A percentile compares a stretch with the other conserved stretches of the same genome.
Conservation (phyloP, 2,797 vertebrate genomes). For the Eulemur rubriventer region DNA sequence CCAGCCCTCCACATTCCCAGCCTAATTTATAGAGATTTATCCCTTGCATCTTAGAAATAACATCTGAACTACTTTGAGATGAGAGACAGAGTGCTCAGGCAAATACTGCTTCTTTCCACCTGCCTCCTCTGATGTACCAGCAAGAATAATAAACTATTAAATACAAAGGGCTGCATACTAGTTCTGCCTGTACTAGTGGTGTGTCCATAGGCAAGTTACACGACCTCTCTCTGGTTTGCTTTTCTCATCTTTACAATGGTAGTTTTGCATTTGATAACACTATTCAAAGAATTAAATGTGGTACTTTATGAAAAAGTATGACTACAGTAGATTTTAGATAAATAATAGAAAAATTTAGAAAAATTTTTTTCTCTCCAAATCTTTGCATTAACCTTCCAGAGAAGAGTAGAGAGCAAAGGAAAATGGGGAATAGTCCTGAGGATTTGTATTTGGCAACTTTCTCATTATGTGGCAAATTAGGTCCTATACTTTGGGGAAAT, state of each 20-base stretch:
- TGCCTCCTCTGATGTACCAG: neutral
- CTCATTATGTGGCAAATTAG: neutral
- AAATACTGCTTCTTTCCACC: neutral
- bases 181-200: neutral
- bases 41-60: neutral
- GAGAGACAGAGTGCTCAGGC: neutral
- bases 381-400: neutral
- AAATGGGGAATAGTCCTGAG: neutral
- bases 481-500: neutral
- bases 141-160: neutral
- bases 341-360: too few species aligned
- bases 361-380: too few species aligned
- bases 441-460: neutral
- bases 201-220: neutral
- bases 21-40: neutral
- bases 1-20: neutral
- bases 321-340: neutral
- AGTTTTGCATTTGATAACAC: neutral
- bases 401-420: neutral
- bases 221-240: neutral
- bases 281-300: neutral
- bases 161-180: neutral
- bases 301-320: constrained; percentile 28
- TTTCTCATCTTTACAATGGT: constrained; percentile 11
- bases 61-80: neutral